phyloP scores from a whole-genome alignment of 2,888 invertebrate species.

The Neocrepidodera transversa region DNA sequence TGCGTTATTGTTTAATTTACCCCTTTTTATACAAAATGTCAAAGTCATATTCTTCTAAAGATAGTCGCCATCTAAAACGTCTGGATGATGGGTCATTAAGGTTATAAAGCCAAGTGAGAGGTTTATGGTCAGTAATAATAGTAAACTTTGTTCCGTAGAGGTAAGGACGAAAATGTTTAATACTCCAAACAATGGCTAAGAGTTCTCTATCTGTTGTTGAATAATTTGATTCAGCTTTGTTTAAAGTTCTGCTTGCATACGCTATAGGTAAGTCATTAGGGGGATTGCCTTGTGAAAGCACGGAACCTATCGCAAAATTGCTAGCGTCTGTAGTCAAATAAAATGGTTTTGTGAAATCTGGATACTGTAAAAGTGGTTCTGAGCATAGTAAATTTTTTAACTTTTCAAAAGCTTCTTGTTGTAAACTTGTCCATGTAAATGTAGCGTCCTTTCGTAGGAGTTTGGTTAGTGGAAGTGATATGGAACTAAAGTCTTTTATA shows the following conservation, averaged over 20 bases:
- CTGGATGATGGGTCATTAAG: slow-evolving; percentile 47
- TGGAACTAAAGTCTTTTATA: too few relatives aligned
- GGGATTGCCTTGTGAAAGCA: slow-evolving; percentile 44
- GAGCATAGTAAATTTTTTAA: slow-evolving; percentile 24
- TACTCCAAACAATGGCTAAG: slow-evolving; percentile 51
- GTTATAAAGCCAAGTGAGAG: slow-evolving; percentile 51
- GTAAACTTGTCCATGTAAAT: too few relatives aligned
- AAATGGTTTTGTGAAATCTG: slow-evolving; percentile 48
- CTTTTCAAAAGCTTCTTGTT: too few relatives aligned
- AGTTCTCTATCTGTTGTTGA: slow-evolving; percentile 54
- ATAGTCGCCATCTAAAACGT: slow-evolving; percentile 49
- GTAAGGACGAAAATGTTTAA: slow-evolving; percentile 38
- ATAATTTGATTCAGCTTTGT: slow-evolving; percentile 52
- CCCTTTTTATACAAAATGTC: slow-evolving; percentile 22
- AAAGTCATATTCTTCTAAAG: slow-evolving; percentile 50
- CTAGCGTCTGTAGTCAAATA: slow-evolving; percentile 52
- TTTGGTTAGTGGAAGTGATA: too few relatives aligned
- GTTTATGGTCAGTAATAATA: slow-evolving; percentile 53
- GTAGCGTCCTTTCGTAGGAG: too few relatives aligned
- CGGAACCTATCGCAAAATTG: slow-evolving; percentile 41
- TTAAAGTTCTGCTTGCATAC: slow-evolving; percentile 51
- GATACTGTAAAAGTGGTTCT: slow-evolving; percentile 42
- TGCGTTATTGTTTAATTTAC: slow-evolving; percentile 14
- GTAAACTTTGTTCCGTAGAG: slow-evolving; percentile 53
- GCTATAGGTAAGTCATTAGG: slow-evolving; percentile 51